phyloP scores from a whole-genome alignment of 2,888 invertebrate species.

The Hyposoter dolosus region DNA sequence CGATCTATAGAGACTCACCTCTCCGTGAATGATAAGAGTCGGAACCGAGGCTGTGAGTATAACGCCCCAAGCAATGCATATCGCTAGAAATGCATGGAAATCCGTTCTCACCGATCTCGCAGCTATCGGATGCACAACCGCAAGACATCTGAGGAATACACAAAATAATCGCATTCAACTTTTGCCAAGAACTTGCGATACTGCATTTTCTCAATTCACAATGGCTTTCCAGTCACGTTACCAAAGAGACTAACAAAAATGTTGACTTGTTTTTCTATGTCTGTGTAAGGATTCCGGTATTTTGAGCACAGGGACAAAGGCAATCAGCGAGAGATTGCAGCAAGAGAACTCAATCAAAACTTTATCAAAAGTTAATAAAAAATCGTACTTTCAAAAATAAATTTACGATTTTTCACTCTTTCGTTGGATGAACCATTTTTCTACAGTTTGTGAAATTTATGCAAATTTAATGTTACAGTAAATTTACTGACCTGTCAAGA shows the following conservation, averaged over 20 bases:
- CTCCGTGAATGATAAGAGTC: slow-evolving; percentile 91
- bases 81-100: slow-evolving; percentile 92
- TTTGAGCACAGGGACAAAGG: not conserved
- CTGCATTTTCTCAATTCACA: slow-evolving; percentile 2
- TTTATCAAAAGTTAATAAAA: not conserved
- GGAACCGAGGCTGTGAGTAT: slow-evolving; percentile 93
- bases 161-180: slow-evolving; percentile 75
- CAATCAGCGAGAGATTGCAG: not conserved
- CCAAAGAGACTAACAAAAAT: not conserved
- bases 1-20: slow-evolving; percentile 87
- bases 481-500: slow-evolving; percentile 88
- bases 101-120: slow-evolving; percentile 95
- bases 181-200: not conserved
- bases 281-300: not conserved
- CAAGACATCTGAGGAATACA: slow-evolving; percentile 88
- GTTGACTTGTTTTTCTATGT: not conserved
- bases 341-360: not conserved
- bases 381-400: no score
- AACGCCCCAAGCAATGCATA: slow-evolving; percentile 92
- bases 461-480: not conserved
- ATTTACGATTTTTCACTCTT: no score
- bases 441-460: not conserved
- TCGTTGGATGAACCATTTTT: not conserved
- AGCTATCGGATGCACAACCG: slow-evolving; percentile 96
- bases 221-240: slow-evolving; percentile 2